phyloP scores from a whole-genome alignment of 2,113 vertebrate species.

The Phrynosoma blainvillii region DNA sequence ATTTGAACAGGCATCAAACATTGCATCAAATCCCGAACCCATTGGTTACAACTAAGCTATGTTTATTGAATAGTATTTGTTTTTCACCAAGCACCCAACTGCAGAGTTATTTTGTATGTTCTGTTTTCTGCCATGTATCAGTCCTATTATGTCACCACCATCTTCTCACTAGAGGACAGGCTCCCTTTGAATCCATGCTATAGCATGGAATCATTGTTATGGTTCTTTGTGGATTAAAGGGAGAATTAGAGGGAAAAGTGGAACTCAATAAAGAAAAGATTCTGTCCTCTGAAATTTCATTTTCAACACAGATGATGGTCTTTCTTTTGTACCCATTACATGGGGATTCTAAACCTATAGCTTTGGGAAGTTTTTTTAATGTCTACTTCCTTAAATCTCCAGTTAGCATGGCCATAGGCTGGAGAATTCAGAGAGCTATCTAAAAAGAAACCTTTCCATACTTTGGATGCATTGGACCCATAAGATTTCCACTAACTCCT shows the following conservation, averaged over 20 bases:
- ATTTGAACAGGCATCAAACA: constrained; percentile 40
- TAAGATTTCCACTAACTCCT: background rate
- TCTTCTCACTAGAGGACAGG: background rate
- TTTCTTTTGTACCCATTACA: background rate
- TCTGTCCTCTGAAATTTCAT: background rate
- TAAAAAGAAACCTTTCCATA: too few relatives aligned
- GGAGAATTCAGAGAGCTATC: too few relatives aligned
- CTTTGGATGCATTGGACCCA: background rate
- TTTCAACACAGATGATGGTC: background rate
- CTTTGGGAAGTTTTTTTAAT: too few relatives aligned
- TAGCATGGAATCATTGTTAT: background rate
- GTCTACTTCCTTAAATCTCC: background rate
- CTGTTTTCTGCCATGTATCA: background rate
- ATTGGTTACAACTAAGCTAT: background rate
- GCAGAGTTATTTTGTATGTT: background rate
- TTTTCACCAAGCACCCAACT: background rate
- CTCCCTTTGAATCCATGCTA: background rate
- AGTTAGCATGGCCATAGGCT: background rate
- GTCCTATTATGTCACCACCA: too few relatives aligned
- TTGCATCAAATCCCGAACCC: background rate
- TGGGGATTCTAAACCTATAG: too few relatives aligned
- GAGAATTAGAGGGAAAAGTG: background rate
- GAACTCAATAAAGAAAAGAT: background rate
- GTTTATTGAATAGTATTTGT: background rate
- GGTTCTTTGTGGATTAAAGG: background rate